Evolutionary conservation across 2,113 vertebrate species (phyloP).

Genomic region (Amphiprion percula): DNA sequence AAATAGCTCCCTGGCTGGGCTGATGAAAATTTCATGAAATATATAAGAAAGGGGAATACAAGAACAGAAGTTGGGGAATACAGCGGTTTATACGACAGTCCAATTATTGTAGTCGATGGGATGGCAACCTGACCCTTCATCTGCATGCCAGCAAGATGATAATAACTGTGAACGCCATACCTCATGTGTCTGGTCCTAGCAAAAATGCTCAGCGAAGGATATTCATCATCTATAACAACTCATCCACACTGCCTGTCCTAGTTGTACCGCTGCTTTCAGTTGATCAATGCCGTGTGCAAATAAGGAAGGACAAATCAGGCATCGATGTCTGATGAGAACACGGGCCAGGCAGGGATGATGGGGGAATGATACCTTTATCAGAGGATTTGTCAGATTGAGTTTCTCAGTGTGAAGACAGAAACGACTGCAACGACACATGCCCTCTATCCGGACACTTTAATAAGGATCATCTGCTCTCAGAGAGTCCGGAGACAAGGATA

Average conservation of each 20-base stretch:
- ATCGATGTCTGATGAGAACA: slow-evolving; percentile 46
- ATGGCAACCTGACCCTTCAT: slow-evolving; percentile 62
- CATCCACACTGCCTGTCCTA: slow-evolving; percentile 32
- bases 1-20: slow-evolving; percentile 29
- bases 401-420: slow-evolving; percentile 55
- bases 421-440: slow-evolving; percentile 57
- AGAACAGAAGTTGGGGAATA: slow-evolving; percentile 24
- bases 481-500: slow-evolving; percentile 55
- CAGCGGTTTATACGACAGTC: slow-evolving; percentile 46
- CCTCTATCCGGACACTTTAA: slow-evolving; percentile 67
- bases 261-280: slow-evolving; percentile 31
- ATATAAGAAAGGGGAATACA: slow-evolving; percentile 29
- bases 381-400: slow-evolving; percentile 76
- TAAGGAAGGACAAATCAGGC: slow-evolving; percentile 47
- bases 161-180: slow-evolving; percentile 56
- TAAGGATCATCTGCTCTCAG: slow-evolving; percentile 74
- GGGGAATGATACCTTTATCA: slow-evolving; percentile 68
- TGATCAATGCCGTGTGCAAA: slow-evolving; percentile 59
- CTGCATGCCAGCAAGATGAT: slow-evolving; percentile 47
- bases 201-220: slow-evolving; percentile 25
- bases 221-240: slow-evolving; percentile 58
- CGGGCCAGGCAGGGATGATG: background rate
- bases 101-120: slow-evolving; percentile 71
- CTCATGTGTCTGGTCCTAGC: slow-evolving; percentile 41
- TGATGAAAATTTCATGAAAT: slow-evolving; percentile 71